A percentile compares a stretch with the other conserved stretches of the same genome.
Evolutionary conservation across 2,113 vertebrate species (phyloP).

Genomic region (Ploceus nigricollis): DNA sequence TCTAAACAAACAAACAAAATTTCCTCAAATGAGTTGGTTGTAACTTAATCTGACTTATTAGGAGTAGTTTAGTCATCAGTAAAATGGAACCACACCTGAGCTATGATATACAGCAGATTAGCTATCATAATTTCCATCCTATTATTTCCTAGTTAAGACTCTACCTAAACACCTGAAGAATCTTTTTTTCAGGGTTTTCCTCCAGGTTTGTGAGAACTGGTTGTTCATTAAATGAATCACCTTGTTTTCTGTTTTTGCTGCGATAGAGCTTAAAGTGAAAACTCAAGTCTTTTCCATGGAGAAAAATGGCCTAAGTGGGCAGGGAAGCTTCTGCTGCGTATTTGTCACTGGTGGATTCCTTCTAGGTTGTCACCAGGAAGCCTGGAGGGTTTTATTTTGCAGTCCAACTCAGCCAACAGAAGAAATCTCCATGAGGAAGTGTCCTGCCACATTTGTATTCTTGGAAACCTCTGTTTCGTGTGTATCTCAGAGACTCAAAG

Average conservation of each 20-base stretch:
- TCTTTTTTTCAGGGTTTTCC: not conserved
- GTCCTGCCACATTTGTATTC: not conserved
- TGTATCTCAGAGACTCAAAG: not conserved
- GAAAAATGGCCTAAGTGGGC: not conserved
- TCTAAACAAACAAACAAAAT: constrained; percentile 40
- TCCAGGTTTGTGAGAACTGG: not conserved
- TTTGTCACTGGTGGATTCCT: not conserved
- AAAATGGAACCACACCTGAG: not conserved
- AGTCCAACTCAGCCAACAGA: not conserved
- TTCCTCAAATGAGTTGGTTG: not conserved
- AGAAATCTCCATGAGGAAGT: not conserved
- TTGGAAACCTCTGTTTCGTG: not conserved
- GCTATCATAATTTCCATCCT: not conserved
- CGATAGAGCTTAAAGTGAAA: not conserved
- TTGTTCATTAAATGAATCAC: not conserved
- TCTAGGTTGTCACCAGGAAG: not conserved
- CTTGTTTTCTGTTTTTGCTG: not conserved
- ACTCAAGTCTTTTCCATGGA: not conserved
- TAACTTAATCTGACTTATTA: not conserved
- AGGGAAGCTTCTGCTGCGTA: not conserved
- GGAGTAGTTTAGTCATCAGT: constrained; percentile 12
- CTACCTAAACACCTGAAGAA: not conserved
- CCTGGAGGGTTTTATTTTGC: not conserved
- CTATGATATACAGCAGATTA: not conserved
- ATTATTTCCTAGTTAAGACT: not conserved